Evolutionary conservation across 2,797 vertebrate species (phyloP).

Genomic region (Enteromius argenteus): DNA sequence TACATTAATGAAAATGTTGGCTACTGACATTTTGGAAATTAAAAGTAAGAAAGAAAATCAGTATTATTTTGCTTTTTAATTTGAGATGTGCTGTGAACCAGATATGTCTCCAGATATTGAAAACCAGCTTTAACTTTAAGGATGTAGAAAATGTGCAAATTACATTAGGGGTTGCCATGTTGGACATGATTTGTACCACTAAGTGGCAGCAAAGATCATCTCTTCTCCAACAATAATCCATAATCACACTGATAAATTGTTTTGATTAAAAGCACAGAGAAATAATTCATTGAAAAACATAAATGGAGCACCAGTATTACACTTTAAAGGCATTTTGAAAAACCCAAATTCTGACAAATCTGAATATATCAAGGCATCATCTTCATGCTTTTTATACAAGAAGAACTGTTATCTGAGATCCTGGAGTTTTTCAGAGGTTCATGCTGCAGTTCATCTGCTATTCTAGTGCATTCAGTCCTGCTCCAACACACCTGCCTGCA

Average conservation of each 20-base stretch:
- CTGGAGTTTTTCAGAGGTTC: background rate
- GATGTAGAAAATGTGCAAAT: background rate
- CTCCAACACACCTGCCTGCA: conserved; percentile 16
- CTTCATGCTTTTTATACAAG: background rate
- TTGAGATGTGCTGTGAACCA: background rate
- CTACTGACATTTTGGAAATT: background rate
- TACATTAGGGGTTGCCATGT: background rate
- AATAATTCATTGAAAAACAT: background rate
- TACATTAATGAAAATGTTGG: background rate
- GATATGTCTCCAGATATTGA: background rate
- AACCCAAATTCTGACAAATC: background rate
- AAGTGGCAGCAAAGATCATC: background rate
- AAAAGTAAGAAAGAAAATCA: background rate
- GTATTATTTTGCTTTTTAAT: background rate
- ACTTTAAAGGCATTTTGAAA: background rate
- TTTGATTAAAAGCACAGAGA: background rate
- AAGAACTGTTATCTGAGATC: background rate
- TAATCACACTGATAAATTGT: background rate
- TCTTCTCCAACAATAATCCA: background rate
- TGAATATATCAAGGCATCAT: background rate
- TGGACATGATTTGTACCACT: background rate
- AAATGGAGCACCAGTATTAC: background rate
- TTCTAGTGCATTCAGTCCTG: background rate
- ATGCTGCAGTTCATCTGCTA: background rate
- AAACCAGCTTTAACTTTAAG: background rate